Evolutionary conservation across 92 coral and sea anemone genomes (phyloP).

Genomic region (Porites cylindrica): DNA sequence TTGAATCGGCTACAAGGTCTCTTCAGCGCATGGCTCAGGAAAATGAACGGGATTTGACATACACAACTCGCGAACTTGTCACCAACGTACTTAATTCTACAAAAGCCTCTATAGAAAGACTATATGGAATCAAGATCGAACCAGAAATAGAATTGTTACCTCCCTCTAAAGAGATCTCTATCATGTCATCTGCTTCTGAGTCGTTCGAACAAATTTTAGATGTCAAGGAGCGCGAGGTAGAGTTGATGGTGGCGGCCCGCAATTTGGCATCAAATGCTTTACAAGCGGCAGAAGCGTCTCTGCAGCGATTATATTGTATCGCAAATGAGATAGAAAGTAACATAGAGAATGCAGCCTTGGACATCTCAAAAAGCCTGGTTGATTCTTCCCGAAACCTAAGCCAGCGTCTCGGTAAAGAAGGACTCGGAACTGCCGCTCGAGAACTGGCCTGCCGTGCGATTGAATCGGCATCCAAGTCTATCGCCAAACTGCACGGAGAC

Average conservation of each 20-base stretch:
- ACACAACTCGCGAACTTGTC: slow-evolving; percentile 39
- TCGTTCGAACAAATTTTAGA: background rate
- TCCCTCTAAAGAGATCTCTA: background rate
- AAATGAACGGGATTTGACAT: slow-evolving; percentile 41
- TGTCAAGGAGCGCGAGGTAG: slow-evolving; percentile 13
- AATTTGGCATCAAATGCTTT: slow-evolving; percentile 50
- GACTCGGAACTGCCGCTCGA: slow-evolving; percentile 34
- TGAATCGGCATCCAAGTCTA: slow-evolving; percentile 43
- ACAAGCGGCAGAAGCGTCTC: slow-evolving; percentile 52
- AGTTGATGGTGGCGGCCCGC: slow-evolving; percentile 55
- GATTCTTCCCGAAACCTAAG: slow-evolving; percentile 34
- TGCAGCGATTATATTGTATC: slow-evolving; percentile 24
- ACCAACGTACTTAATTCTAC: slow-evolving; percentile 55
- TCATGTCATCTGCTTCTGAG: background rate
- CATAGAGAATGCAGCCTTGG: slow-evolving; percentile 25
- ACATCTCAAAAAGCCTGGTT: slow-evolving; percentile 38
- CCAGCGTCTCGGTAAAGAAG: slow-evolving; percentile 28
- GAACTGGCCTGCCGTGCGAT: slow-evolving; percentile 64
- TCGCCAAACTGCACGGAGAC: slow-evolving; percentile 6
- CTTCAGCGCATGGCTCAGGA: slow-evolving; percentile 28
- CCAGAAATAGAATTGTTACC: background rate
- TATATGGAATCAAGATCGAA: slow-evolving; percentile 2
- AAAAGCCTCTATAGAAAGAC: slow-evolving; percentile 45
- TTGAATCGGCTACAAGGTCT: slow-evolving; percentile 50
- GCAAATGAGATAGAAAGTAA: slow-evolving; percentile 24